These are phyloP conservation scores for Ivindomyrus marchei DNA, from an alignment of 2,113 vertebrate species.

Conservation along the genomic window DNA sequence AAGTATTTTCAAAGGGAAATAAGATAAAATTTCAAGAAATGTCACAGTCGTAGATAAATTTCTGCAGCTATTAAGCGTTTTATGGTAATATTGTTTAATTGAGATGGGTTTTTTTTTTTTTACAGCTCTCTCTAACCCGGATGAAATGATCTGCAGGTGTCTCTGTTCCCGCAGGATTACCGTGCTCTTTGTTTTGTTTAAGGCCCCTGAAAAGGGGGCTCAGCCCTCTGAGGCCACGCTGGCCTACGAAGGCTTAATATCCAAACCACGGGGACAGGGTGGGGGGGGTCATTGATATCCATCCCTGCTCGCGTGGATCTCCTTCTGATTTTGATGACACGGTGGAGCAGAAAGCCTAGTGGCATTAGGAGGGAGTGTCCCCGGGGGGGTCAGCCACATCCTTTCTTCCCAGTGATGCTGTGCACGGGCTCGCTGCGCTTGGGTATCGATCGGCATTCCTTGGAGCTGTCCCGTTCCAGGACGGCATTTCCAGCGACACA, in stretches of 20 bases:
- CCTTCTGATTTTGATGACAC: background rate
- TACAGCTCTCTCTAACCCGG: background rate
- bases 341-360: background rate
- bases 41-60: background rate
- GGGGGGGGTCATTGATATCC: background rate
- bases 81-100: background rate
- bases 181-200: background rate
- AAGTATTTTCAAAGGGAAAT: background rate
- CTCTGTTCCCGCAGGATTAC: background rate
- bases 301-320: background rate
- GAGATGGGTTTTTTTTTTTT: background rate
- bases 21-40: background rate
- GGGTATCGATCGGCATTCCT: slow-evolving; percentile 48
- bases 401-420: slow-evolving; percentile 38
- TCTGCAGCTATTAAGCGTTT: background rate
- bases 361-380: background rate
- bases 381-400: background rate
- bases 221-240: background rate
- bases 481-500: slow-evolving; percentile 51
- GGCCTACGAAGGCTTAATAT: background rate
- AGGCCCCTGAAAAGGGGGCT: background rate
- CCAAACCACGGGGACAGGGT: background rate
- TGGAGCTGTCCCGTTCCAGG: slow-evolving; percentile 43
- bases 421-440: background rate
- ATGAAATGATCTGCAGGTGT: background rate